phyloP scores from a whole-genome alignment of 2,113 vertebrate species.

The Phalacrocorax carbo region DNA sequence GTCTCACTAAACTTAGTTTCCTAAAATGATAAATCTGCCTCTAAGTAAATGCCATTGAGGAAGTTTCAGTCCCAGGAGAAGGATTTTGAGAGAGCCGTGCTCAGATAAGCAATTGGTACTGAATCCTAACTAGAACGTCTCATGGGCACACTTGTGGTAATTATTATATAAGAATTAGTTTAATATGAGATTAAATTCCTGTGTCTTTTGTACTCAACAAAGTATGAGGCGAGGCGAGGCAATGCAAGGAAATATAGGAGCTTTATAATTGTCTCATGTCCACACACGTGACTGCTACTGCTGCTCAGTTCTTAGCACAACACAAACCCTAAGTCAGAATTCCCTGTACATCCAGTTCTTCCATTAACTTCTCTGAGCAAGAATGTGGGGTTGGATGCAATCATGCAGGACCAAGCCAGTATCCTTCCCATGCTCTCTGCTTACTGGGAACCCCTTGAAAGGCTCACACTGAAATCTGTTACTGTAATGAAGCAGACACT shows the following conservation, averaged over 20 bases:
- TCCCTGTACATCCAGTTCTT: neutral
- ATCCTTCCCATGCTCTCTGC: neutral
- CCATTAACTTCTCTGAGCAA: neutral
- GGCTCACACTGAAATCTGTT: neutral
- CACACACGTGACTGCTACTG: neutral
- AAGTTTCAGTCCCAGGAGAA: neutral
- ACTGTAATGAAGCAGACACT: neutral
- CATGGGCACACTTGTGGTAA: neutral
- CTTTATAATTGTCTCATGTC: neutral
- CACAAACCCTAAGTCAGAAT: neutral
- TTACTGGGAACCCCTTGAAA: neutral
- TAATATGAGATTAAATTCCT: neutral
- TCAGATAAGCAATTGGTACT: neutral
- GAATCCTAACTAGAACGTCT: neutral
- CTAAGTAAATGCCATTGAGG: neutral
- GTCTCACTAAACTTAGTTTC: neutral
- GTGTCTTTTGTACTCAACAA: neutral
- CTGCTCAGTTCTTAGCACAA: neutral
- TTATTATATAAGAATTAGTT: constrained; percentile 5
- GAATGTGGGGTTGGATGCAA: neutral
- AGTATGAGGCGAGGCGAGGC: neutral
- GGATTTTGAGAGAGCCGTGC: neutral
- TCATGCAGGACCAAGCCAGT: rapidly evolving
- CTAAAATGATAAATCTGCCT: neutral
- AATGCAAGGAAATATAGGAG: neutral